phyloP scores from a whole-genome alignment of 2,113 vertebrate species.

The Chroicocephalus ridibundus region DNA sequence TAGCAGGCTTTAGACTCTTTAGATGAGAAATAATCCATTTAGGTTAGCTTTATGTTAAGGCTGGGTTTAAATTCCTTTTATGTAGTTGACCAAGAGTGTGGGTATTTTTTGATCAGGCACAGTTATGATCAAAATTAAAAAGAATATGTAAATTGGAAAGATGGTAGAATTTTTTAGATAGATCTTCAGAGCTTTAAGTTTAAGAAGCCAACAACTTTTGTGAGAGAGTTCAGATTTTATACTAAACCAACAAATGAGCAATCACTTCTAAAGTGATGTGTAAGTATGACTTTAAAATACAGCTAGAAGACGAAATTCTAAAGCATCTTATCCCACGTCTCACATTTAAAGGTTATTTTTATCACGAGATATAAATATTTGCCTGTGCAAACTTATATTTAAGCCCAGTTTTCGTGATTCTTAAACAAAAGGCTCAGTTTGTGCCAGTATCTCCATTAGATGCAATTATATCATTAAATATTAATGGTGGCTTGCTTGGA shows the following conservation, averaged over 20 bases:
- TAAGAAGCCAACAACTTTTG: background rate
- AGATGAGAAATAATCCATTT: background rate
- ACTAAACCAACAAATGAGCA: background rate
- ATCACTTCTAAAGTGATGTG: background rate
- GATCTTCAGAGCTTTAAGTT: background rate
- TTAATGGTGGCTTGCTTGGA: conserved; percentile 73
- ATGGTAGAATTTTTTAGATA: background rate
- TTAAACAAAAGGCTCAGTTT: conserved; percentile 42
- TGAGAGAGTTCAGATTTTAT: background rate
- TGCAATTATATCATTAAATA: conserved; percentile 84
- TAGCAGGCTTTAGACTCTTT: background rate
- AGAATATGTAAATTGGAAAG: background rate
- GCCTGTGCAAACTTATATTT: conserved; percentile 17
- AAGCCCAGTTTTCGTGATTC: background rate
- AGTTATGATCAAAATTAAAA: background rate
- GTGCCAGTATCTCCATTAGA: conserved; percentile 72
- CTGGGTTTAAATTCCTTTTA: background rate
- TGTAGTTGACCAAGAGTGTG: background rate
- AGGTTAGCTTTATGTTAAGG: background rate
- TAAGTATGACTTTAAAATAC: background rate
- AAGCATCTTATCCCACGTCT: background rate
- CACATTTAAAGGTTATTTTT: conserved; percentile 33
- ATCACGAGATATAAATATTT: conserved; percentile 20
- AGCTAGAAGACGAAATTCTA: background rate
- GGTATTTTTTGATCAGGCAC: background rate